Evolutionary conservation across 2,888 invertebrate species (phyloP), one percentile per base, ranked within the genome.

Genomic region (Volucella zonaria): DNA sequence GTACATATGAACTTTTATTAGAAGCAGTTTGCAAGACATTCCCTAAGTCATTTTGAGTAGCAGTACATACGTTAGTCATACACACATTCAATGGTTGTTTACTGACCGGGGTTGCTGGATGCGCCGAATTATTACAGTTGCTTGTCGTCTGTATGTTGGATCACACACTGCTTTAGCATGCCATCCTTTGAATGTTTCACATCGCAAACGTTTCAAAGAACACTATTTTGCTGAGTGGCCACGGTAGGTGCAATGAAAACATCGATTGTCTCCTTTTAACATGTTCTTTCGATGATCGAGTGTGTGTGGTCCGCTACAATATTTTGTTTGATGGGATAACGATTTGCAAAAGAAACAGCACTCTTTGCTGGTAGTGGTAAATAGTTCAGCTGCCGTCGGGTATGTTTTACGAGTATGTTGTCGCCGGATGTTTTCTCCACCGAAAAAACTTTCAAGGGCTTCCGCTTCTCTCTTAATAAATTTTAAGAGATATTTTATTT

Each of bases 171-270:
- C 61, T 12, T 23, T 61, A 15, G 61, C 61, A 61, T 61, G 45
- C 61, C 45, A 61, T 23, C 45, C 45, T 10, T 43, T 40, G 3
- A 43, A 61, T 18, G 12, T 43, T 10, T 12, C 43, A 18, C 61
- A 61, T 45, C 18, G 12, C 9, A 43, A n/a, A 15, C 12, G 12
- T 23, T 61, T 61, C 12, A 66, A 40, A 14, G 66, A 15, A 40
- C 67, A 67, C 12, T 45, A 9, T n/a, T 54, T 54, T 18, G 54
- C 40, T 11, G 54, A 54, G 31, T 68, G 68, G 8, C 68, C 68
- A 2, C 47, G 45, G 14, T 54, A 68, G 31, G 49, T 64, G n/a
- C 64, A n/a, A n/a, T n/a, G n/a, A n/a, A n/a, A n/a, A n/a, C n/a
- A n/a, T n/a, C n/a, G n/a, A n/a, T n/a, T n/a, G n/a, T n/a, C n/a